A percentile compares a stretch with the other conserved stretches of the same genome.
phyloP scores from a whole-genome alignment of 2,888 invertebrate species.

The Nephrotoma guestfalica region DNA sequence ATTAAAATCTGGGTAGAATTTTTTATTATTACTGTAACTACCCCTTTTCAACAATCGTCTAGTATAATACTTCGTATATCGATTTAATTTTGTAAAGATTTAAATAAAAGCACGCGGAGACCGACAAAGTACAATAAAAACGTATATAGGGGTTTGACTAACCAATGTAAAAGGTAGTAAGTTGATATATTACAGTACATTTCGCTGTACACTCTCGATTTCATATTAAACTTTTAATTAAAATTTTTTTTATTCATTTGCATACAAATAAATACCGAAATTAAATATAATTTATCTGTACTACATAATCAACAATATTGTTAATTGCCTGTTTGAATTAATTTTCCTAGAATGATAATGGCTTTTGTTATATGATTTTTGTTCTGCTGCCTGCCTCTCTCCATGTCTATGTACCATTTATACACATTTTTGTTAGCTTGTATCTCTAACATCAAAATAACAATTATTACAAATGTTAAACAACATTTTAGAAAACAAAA shows the following conservation, averaged over 20 bases:
- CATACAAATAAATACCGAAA: not conserved
- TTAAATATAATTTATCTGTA: not conserved
- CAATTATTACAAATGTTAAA: not conserved
- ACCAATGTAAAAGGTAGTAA: not conserved
- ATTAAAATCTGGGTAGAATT: not conserved
- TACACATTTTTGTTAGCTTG: not conserved
- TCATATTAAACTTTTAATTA: not conserved
- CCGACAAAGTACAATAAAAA: not conserved
- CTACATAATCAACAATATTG: not conserved
- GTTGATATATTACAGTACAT: not conserved
- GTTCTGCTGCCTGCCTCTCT: not conserved
- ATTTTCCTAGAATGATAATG: not conserved
- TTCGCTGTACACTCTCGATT: not conserved
- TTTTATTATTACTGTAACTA: not conserved
- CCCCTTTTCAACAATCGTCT: not conserved
- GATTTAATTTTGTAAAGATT: not conserved
- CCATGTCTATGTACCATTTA: too few species aligned
- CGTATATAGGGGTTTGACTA: not conserved
- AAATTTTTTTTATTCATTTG: not conserved
- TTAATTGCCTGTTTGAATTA: not conserved
- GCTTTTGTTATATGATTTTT: not conserved
- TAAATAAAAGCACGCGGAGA: not conserved
- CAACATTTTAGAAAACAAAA: not conserved
- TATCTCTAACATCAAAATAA: not conserved
- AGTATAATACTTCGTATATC: not conserved